Evolutionary conservation across 2,888 invertebrate genomes (phyloP), one percentile per base, ranked within the genome.

Genomic region (Ashinkailepas kermadecensis): DNA sequence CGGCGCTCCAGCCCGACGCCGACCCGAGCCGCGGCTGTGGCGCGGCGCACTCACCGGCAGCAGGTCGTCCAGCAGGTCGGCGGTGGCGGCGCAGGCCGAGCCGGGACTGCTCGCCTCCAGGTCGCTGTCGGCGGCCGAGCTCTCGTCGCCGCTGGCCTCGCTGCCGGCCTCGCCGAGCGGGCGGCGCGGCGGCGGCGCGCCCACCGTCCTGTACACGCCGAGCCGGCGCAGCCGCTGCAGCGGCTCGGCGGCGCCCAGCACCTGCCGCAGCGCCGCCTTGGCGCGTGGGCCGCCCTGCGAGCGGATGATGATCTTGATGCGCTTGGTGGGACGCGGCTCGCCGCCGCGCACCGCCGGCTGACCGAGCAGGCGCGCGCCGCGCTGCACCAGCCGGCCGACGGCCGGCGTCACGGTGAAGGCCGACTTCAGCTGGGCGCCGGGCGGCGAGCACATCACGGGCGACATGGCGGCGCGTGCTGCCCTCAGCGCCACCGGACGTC

Each of bases 221-320:
- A 54, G 74, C 39, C 74, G 39, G 54, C 54, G 74, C 74, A 74
- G 74, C 18, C 74, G 25, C 13, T 23, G 39, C 74, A 74, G 74
- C 15, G 74, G 74, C 54, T 74, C 54, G 18, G n/a, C 18, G 54
- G 54, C 39, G 54, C 54, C 21, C 54, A 74, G 74, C 18, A 74
- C 74, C 54, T 74, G 74, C 10, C 74, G 74, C 18, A 74, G 74
- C 18, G 74, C 74, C 54, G 74, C 74, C 74, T 74, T 74, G 54
- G 74, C 74, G 74, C 74, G 74, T 54, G 74, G 74, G 0, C 74
- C 74, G 74, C 74, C 74, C 74, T 74, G 74, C 54, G 74, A 74
- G 74, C 74, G 74, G 54, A 74, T 74, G 74, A 74, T 74, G 74
- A 74, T 74, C 74, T 74, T 74, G 74, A 74, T 74, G 54, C 74